Evolutionary conservation across 2,888 invertebrate species (phyloP), one percentile per base, ranked within the genome.

Genomic region (Tinea trinotella): DNA sequence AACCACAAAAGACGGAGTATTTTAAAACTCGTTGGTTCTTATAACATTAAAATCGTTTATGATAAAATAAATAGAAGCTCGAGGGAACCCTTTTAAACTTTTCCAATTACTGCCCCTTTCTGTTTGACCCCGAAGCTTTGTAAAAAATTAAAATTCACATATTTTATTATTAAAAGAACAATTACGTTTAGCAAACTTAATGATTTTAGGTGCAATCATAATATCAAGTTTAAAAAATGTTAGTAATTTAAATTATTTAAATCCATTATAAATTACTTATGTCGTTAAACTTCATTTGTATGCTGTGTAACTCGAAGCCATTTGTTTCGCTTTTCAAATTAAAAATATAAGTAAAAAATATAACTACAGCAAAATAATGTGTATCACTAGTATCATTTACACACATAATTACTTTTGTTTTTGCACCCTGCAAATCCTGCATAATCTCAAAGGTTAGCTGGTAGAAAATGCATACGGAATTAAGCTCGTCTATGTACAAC

Each of bases 81-180:
- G 12, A 40, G 40, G 17, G 17, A 40, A 13, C 40, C 40, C 40
- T 40, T 40, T 40, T 7, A 2, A 40, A 40, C 40, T 40, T 40
- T 40, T 40, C 40, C 40, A 40, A 40, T 40, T 40, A 40, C 40
- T 40, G 12, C 7, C 40, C 7, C 13, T 40, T n/a, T 30, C n/a
- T n/a, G 40, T 17, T 7, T 2, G 40, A 40, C 36, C 36, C 10
- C 36, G 13, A 13, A 10, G 13, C 13, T 40, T 40, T 40, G 2
- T 3, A 12, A 12, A 13, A 40, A 40, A 9, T 40, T 40, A 40
- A 40, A 17, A 17, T 40, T 40, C 40, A 40, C 40, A 40, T 13
- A 40, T 13, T 40, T 30, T 30, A n/a, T n/a, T 30, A 10, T 30
- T 30, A 30, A n/a, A n/a, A n/a, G n/a, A n/a, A n/a, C n/a, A n/a